Evolutionary conservation across 2,797 vertebrate genomes (phyloP).

Genomic region (Peromyscus attwateri): DNA sequence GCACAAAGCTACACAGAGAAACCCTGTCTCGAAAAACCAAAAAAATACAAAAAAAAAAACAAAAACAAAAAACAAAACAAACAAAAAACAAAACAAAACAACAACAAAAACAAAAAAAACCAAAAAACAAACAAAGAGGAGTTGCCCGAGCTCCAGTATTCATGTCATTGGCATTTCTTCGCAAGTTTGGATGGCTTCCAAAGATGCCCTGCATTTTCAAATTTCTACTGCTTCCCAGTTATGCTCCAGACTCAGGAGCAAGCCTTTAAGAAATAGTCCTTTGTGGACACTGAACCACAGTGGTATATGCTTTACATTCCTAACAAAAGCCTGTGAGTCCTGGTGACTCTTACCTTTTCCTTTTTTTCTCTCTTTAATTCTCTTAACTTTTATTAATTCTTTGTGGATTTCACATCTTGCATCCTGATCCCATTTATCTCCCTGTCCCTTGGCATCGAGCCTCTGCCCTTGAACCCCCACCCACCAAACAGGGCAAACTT

Average conservation of each 20-base stretch:
- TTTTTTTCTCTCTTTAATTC: background rate
- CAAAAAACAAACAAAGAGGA: background rate
- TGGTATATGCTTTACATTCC: fast-evolving
- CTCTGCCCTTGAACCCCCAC: background rate
- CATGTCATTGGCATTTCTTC: too few relatives aligned
- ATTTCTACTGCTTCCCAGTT: too few relatives aligned
- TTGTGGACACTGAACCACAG: background rate
- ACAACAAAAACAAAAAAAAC: too few relatives aligned
- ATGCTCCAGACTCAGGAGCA: background rate
- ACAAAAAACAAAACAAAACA: too few relatives aligned
- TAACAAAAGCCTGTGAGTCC: background rate
- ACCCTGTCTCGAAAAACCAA: too few relatives aligned
- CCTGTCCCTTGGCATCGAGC: background rate
- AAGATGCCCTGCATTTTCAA: background rate
- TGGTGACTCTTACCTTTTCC: background rate
- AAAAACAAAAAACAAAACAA: too few relatives aligned
- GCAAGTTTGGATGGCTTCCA: background rate
- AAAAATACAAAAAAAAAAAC: too few relatives aligned
- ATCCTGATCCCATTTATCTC: background rate
- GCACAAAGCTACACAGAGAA: too few relatives aligned
- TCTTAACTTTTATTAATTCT: background rate
- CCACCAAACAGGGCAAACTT: background rate
- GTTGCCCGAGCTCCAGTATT: background rate
- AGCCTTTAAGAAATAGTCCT: background rate
- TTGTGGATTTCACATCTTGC: background rate